A percentile compares a stretch with the other conserved stretches of the same genome.
Conservation (phyloP, 2,113 vertebrate genomes). For the Osmerus mordax region DNA sequence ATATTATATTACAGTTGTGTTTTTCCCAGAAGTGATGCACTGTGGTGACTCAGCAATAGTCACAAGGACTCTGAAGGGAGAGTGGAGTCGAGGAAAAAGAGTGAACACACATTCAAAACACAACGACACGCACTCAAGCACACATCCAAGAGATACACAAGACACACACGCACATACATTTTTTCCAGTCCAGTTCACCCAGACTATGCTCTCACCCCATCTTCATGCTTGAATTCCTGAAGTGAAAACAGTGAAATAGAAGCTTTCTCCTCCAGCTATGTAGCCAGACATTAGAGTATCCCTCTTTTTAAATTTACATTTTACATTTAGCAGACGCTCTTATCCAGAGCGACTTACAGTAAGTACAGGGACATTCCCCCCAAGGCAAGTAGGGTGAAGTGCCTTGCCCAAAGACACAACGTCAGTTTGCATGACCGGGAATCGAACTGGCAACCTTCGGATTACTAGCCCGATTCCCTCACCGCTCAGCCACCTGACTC, state of each 20-base stretch:
- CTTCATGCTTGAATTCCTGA: slow-evolving; percentile 25
- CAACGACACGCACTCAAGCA: not conserved
- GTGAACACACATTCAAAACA: slow-evolving; percentile 21
- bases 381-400: too few relatives aligned
- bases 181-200: slow-evolving; percentile 32
- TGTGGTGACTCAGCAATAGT: slow-evolving; percentile 44
- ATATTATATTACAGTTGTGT: slow-evolving; percentile 28
- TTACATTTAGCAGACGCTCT: too few relatives aligned
- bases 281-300: not conserved
- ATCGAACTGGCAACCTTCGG: too few relatives aligned
- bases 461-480: too few relatives aligned
- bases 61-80: slow-evolving; percentile 15
- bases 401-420: too few relatives aligned
- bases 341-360: too few relatives aligned
- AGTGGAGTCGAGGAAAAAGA: slow-evolving; percentile 10
- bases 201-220: not conserved
- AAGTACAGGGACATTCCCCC: too few relatives aligned
- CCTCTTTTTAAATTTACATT: too few relatives aligned
- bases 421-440: too few relatives aligned
- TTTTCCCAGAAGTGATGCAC: slow-evolving; percentile 25
- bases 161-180: not conserved
- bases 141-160: not conserved
- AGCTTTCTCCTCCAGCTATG: slow-evolving; percentile 36
- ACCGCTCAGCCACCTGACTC: too few relatives aligned
- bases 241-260: slow-evolving; percentile 37